Percentiles rank a stretch among this genome's conserved stretches.
These are phyloP conservation scores for Cyanistes caeruleus DNA, from an alignment of 2,113 vertebrate genomes.

Conservation along the genomic window DNA sequence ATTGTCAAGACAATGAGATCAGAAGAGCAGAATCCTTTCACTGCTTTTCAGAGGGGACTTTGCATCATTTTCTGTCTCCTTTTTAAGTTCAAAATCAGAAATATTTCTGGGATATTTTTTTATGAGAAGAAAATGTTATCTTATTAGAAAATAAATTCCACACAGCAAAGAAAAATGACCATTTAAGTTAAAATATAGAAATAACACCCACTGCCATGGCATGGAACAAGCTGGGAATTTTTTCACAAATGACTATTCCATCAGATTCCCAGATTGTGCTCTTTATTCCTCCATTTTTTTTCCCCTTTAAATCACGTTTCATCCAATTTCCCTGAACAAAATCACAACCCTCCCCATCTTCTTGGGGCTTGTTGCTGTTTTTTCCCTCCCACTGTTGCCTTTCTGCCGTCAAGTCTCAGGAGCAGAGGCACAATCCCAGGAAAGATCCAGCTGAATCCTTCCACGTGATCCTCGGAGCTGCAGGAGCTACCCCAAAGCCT, in stretches of 20 bases:
- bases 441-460: neutral
- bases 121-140: neutral
- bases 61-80: neutral
- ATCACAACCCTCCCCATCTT: neutral
- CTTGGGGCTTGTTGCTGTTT: neutral
- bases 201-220: neutral
- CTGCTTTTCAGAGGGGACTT: neutral
- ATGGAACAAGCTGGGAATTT: neutral
- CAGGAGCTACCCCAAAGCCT: neutral
- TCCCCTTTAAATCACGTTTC: neutral
- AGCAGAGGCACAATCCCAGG: neutral
- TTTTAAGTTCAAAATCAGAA: neutral
- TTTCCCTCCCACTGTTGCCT: neutral
- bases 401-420: rapidly evolving
- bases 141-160: neutral
- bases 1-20: neutral
- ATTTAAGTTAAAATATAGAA: neutral
- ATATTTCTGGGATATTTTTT: neutral
- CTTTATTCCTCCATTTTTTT: neutral
- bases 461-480: neutral
- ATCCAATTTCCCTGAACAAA: neutral
- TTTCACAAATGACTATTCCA: neutral
- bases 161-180: neutral
- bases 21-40: neutral
- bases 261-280: neutral